Evolutionary conservation across 2,113 vertebrate species (phyloP).

Genomic region (Rhabdornis inornatus): DNA sequence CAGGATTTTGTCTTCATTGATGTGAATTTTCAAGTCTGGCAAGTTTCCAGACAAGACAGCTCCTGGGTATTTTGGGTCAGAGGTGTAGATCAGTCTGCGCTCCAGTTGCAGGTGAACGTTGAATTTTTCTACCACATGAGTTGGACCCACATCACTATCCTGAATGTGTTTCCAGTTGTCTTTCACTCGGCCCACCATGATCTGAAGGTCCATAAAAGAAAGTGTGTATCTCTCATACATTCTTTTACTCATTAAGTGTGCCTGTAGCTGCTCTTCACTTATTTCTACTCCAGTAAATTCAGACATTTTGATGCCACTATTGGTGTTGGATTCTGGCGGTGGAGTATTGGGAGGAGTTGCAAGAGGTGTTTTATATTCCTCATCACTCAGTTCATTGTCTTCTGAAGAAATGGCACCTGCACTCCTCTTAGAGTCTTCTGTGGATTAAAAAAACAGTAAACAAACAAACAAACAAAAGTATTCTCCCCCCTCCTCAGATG

Average conservation of each 20-base stretch:
- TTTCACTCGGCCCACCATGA: conserved; percentile 93
- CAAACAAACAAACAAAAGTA: background rate
- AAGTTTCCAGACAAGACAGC: conserved; percentile 90
- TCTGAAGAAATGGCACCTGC: conserved; percentile 70
- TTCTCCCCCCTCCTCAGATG: background rate
- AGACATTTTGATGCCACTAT: conserved; percentile 9
- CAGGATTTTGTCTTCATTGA: conserved; percentile 94
- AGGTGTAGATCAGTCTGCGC: conserved; percentile 91
- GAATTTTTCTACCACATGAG: conserved; percentile 96
- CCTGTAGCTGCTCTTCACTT: conserved; percentile 76
- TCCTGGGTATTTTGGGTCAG: conserved; percentile 92
- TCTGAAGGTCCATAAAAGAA: conserved; percentile 95
- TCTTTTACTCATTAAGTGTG: conserved; percentile 78
- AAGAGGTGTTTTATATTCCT: conserved; percentile 94
- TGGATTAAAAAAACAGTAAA: background rate
- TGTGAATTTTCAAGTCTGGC: conserved; percentile 94
- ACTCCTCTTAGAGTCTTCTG: conserved; percentile 76
- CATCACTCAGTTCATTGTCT: conserved; percentile 87
- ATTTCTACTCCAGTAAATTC: conserved; percentile 67
- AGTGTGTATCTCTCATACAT: conserved; percentile 93
- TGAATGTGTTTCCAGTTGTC: conserved; percentile 98
- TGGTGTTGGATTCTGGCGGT: conserved; percentile 73
- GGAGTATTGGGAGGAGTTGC: conserved; percentile 90
- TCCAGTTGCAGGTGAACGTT: conserved; percentile 93
- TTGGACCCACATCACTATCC: conserved; percentile 91